A percentile compares a stretch with the other conserved stretches of the same genome.
phyloP scores from a whole-genome alignment of 2,113 vertebrate genomes.

The Onychorhynchus coronatus region DNA sequence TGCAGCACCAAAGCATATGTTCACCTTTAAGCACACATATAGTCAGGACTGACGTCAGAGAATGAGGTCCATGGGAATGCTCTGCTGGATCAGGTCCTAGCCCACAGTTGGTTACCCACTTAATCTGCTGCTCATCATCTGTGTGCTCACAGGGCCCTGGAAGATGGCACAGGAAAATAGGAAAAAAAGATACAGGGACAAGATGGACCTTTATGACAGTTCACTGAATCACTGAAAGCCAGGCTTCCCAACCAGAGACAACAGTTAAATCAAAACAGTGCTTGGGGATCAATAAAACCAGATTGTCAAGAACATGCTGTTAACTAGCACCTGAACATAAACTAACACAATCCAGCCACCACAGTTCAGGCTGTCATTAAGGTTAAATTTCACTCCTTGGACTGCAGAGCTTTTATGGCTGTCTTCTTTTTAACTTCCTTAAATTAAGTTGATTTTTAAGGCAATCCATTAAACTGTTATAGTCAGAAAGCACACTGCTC shows the following conservation, averaged over 20 bases:
- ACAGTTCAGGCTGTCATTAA: background rate
- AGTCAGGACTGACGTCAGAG: background rate
- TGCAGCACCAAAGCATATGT: background rate
- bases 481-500: background rate
- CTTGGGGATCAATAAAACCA: background rate
- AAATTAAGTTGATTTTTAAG: background rate
- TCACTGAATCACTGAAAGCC: background rate
- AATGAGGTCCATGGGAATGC: background rate
- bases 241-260: background rate
- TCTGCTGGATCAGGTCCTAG: conserved; percentile 28
- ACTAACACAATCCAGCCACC: background rate
- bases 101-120: background rate
- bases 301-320: background rate
- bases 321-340: background rate
- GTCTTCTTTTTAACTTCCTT: background rate
- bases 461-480: background rate
- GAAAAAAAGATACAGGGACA: background rate
- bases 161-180: background rate
- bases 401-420: background rate
- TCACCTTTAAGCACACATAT: background rate
- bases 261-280: background rate
- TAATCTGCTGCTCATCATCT: background rate
- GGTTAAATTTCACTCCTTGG: background rate
- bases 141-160: background rate
- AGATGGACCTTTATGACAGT: background rate